Conservation (phyloP, 2,113 vertebrate species). For the Pluvialis apricaria region DNA sequence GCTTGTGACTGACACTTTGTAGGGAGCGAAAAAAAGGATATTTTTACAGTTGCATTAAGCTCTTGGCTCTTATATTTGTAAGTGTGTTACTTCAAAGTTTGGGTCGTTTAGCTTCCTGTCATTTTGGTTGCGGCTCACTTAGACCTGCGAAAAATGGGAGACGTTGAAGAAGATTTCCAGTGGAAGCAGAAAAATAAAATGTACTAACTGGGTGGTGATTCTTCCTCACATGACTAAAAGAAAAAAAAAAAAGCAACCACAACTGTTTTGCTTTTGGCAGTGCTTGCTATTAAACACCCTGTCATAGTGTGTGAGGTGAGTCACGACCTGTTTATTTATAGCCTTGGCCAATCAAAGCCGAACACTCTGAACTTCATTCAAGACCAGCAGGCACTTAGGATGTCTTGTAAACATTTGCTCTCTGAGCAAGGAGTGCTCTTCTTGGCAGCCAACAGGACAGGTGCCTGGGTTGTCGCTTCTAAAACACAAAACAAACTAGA, state of each 20-base stretch:
- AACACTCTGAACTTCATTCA: conserved; percentile 78
- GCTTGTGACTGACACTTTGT: neutral
- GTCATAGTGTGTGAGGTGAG: conserved; percentile 77
- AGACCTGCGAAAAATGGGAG: neutral
- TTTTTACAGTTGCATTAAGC: neutral
- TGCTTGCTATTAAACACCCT: conserved; percentile 52
- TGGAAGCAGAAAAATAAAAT: conserved; percentile 54
- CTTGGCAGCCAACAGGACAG: neutral
- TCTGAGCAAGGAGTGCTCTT: conserved; percentile 38
- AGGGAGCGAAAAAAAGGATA: neutral
- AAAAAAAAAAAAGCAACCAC: neutral
- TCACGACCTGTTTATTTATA: conserved; percentile 91
- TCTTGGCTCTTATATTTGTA: neutral
- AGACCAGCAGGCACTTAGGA: conserved; percentile 76
- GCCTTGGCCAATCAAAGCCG: conserved; percentile 79
- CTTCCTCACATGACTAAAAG: conserved; percentile 61
- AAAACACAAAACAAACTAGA: neutral
- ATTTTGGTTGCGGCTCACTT: neutral
- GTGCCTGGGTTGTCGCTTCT: neutral
- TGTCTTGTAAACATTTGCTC: conserved; percentile 71
- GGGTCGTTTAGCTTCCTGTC: neutral
- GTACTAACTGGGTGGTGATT: conserved; percentile 31
- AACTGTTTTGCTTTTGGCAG: conserved; percentile 41
- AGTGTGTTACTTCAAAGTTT: neutral
- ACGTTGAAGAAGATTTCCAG: neutral